Base-by-base conservation (phyloP, 2,113 vertebrate species). In the Bambusicola thoracicus region DNA sequence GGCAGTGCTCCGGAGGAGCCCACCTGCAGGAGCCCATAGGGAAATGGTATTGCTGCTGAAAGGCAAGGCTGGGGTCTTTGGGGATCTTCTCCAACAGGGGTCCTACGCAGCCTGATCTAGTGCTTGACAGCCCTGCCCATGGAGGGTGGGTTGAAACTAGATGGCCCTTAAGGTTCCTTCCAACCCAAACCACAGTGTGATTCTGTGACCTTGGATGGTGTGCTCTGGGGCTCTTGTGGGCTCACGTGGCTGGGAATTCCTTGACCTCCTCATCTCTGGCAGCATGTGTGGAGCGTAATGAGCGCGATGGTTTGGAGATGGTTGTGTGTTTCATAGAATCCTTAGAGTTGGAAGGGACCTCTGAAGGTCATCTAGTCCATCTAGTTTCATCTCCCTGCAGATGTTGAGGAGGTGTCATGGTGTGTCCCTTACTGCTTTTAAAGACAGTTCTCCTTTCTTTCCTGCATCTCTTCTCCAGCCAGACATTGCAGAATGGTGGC, bases 401-500 rank as follows among this genome's bases (percentile, higher is more conserved):
- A 8, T 10, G 8, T 69, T 53, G 11, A 84, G 61, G 16, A 38
- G 32, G 22, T 69, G 25, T 81, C 20, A 10, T 58, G 70, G 18
- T 44, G 18, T 48, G 56, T 41, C 4, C 2, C 44, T 55, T 15
- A 17, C 27, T 82, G 48, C 41, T 82, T 90, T 70, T 51, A 11
- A 55, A 75, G 38, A 17, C 38, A 34, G 5, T 20, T 11, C 27
- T 67, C 5, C 17, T 24, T 51, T 29, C 34, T 59, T 59, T 41
- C 22, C 49, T 25, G 18, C 5, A 27, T 17, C 17, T 20, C 1
- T 0, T 1, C 34, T 41, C 51, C 55, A 53, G 24, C 16, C n/a
- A 22, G 2, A 0, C 25, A 9, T 27, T 6, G n/a, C 36, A 9
- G 66, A 34, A n/a, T 1, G 0, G 65, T 32, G 61, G 11, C 41